These are phyloP conservation scores for Phodopus roborovskii DNA, from an alignment of 2,113 vertebrate genomes.

Conservation along the genomic window DNA sequence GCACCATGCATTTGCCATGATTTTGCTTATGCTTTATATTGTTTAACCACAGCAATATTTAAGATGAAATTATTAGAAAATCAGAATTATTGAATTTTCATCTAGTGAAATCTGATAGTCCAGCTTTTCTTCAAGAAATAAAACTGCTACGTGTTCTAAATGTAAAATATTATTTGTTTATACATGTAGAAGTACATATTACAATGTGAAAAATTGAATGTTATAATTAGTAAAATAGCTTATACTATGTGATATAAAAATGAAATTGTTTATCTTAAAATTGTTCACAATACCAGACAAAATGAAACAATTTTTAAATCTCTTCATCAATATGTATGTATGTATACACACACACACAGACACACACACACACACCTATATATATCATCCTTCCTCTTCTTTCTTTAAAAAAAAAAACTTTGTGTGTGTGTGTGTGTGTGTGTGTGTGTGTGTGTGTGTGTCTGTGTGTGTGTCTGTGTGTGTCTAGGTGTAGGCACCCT, in stretches of 20 bases:
- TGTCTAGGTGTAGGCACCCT: neutral
- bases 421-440: neutral
- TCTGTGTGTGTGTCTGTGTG: too few relatives aligned
- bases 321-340: neutral
- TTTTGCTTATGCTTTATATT: conserved; percentile 25
- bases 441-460: neutral
- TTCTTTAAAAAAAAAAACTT: neutral
- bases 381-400: too few relatives aligned
- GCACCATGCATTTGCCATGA: neutral
- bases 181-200: neutral
- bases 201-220: neutral
- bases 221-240: conserved; percentile 6
- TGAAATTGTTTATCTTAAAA: conserved; percentile 33
- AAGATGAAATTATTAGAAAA: conserved; percentile 20
- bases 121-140: conserved; percentile 17
- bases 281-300: neutral
- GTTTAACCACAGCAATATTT: conserved; percentile 42
- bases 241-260: neutral
- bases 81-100: conserved; percentile 24
- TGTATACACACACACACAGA: too few relatives aligned
- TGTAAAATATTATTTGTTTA: neutral
- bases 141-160: neutral
- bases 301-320: neutral
- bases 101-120: neutral
- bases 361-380: too few relatives aligned